Conservation (phyloP, 2,888 invertebrate species). For the Uropetala carovei region DNA sequence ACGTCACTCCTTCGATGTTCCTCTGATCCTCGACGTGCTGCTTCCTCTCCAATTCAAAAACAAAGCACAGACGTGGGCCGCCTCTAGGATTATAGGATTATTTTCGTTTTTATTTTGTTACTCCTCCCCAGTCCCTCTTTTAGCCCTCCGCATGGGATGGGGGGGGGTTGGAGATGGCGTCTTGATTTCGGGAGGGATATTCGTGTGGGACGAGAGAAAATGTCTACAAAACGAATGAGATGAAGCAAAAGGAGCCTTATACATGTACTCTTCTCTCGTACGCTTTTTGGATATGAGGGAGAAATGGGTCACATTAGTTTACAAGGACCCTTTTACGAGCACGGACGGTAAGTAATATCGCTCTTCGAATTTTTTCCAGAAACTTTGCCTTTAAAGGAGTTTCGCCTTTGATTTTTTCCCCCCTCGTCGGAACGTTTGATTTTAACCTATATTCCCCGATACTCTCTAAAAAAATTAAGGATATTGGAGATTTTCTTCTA, state of each 20-base stretch:
- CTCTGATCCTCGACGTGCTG: not conserved
- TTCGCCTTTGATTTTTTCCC: too few species aligned
- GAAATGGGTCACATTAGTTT: not conserved
- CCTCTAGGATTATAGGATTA: too few species aligned
- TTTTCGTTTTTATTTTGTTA: too few species aligned
- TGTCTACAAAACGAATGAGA: not conserved
- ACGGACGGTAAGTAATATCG: too few species aligned
- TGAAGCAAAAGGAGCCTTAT: not conserved
- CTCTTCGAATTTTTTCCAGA: too few species aligned
- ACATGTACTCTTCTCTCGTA: not conserved
- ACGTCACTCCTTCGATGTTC: not conserved
- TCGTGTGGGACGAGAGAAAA: not conserved
- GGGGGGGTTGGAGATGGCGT: not conserved
- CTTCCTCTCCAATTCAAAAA: not conserved
- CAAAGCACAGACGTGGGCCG: not conserved
- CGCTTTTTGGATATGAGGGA: not conserved
- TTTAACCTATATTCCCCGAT: too few species aligned
- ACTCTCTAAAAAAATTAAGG: too few species aligned
- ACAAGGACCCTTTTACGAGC: not conserved
- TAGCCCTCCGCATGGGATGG: not conserved
- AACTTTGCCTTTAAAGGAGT: too few species aligned
- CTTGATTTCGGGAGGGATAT: not conserved
- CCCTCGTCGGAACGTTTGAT: too few species aligned
- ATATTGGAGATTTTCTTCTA: too few species aligned
- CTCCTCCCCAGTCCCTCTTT: not conserved